phyloP scores from a whole-genome alignment of 1,140 invertebrate genomes.

The Calosoma granatense region DNA sequence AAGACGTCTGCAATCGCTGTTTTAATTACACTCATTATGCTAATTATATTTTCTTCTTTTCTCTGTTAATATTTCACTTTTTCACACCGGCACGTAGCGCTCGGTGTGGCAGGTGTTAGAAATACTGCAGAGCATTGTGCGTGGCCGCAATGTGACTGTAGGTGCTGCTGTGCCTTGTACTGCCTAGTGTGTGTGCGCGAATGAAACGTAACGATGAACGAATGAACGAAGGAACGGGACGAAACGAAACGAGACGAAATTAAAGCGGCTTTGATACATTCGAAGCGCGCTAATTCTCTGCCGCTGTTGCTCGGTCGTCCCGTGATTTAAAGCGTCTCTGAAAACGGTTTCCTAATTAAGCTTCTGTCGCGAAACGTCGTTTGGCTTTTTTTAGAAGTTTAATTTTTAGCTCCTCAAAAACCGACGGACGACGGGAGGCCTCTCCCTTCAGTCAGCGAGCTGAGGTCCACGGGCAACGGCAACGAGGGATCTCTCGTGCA shows the following conservation, averaged over 20 bases:
- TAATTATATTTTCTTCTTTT: constrained; percentile 25
- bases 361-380: constrained; percentile 35
- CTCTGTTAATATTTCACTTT: constrained; percentile 23
- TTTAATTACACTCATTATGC: constrained; percentile 29
- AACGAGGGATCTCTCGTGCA: background rate
- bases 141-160: no score
- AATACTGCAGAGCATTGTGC: no score
- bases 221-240: background rate
- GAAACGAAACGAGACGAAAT: background rate
- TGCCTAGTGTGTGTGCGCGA: no score
- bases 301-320: constrained; percentile 17
- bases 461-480: no score
- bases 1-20: constrained; percentile 23
- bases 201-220: background rate
- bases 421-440: constrained; percentile 12
- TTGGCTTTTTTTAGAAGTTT: constrained; percentile 31
- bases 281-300: constrained; percentile 25
- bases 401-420: constrained; percentile 31
- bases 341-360: constrained; percentile 38
- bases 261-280: constrained; percentile 18
- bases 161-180: no score
- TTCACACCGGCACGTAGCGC: no score
- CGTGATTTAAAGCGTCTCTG: constrained; percentile 32
- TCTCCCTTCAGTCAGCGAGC: background rate
- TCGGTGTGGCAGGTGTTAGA: no score